Percentiles rank a stretch among this genome's conserved stretches.
Evolutionary conservation across 2,797 vertebrate species (phyloP).

Genomic region (Myotis planiceps): DNA sequence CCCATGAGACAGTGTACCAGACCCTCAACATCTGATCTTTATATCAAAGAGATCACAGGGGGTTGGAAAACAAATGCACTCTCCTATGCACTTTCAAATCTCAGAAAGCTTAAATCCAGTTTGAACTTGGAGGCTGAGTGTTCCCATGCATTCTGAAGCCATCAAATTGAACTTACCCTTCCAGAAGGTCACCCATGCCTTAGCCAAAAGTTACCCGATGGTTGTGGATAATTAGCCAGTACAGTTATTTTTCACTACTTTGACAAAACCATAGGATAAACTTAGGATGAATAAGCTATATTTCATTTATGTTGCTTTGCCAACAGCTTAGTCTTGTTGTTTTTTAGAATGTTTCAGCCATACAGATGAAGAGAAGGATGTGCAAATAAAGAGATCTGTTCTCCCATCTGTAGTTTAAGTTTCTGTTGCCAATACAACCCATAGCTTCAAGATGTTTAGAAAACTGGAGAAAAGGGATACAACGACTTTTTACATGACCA

Average conservation of each 20-base stretch:
- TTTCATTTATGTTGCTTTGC: constrained; percentile 81
- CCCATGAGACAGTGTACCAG: neutral
- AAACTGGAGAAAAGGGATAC: constrained; percentile 69
- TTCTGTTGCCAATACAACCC: constrained; percentile 83
- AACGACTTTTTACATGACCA: constrained; percentile 65
- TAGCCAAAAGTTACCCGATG: neutral
- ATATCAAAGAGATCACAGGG: neutral
- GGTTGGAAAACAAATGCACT: constrained; percentile 34
- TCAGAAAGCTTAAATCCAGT: constrained; percentile 32
- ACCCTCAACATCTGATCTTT: neutral
- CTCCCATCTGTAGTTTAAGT: constrained; percentile 87
- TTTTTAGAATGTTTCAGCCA: constrained; percentile 79
- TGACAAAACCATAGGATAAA: constrained; percentile 75
- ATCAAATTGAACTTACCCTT: constrained; percentile 19
- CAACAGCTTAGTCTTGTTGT: constrained; percentile 69
- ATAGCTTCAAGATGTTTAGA: constrained; percentile 84
- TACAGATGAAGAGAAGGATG: constrained; percentile 85
- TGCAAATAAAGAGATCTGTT: constrained; percentile 89
- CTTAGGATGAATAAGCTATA: constrained; percentile 77
- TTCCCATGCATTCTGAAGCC: neutral
- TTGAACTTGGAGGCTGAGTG: constrained; percentile 19
- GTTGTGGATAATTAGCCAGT: constrained; percentile 64
- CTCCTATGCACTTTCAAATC: neutral
- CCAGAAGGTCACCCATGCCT: constrained; percentile 26
- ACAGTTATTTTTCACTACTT: constrained; percentile 74